phyloP scores from a whole-genome alignment of 2,113 vertebrate genomes.

The Talpa occidentalis region DNA sequence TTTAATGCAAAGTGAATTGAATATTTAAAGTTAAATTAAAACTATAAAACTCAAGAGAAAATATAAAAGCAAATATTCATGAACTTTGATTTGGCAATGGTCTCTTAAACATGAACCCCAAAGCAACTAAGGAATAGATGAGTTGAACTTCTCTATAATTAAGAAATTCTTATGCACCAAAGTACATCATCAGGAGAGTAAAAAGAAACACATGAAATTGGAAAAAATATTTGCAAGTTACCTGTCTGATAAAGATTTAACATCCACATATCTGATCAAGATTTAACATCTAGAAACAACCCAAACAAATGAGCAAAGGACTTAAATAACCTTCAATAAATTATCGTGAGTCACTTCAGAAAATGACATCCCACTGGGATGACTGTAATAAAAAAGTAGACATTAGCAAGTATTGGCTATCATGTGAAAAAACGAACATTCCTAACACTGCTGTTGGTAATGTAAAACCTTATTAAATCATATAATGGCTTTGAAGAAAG shows the following conservation, averaged over 20 bases:
- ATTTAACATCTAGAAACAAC: neutral
- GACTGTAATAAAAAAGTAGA: neutral
- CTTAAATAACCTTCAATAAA: neutral
- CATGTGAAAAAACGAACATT: neutral
- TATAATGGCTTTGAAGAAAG: neutral
- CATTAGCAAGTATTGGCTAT: neutral
- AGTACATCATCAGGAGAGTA: neutral
- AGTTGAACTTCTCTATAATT: neutral
- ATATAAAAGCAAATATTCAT: neutral
- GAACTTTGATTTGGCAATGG: neutral
- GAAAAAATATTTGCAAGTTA: neutral
- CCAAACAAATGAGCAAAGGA: neutral
- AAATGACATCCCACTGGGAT: neutral
- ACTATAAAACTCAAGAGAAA: neutral
- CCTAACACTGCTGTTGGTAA: neutral
- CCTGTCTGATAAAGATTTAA: neutral
- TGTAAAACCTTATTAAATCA: neutral
- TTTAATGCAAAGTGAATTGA: neutral
- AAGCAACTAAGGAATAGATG: neutral
- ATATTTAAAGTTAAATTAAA: neutral
- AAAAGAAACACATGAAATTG: neutral
- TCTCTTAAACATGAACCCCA: neutral
- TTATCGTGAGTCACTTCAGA: neutral
- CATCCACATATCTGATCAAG: neutral
- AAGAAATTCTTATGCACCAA: neutral